phyloP scores from a whole-genome alignment of 2,888 invertebrate genomes.

The Rhimphoctona megacephalus region DNA sequence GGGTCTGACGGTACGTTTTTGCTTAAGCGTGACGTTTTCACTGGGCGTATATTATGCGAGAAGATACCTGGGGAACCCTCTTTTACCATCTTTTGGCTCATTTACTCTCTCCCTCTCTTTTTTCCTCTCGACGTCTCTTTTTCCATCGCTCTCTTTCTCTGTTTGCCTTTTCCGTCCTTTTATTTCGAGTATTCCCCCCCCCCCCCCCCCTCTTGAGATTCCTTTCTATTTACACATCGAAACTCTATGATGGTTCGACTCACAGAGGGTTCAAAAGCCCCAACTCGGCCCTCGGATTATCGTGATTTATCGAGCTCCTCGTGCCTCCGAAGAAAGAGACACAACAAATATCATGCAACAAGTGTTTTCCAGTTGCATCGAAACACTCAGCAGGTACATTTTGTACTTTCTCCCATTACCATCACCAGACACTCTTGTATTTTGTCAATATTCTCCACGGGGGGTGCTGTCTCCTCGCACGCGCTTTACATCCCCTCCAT shows the following conservation, averaged over 20 bases:
- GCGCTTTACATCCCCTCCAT: conserved; percentile 58
- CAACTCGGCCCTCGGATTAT: conserved; percentile 60
- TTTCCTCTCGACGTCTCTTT: conserved; percentile 48
- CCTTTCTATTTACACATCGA: background rate
- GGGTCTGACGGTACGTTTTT: conserved; percentile 1
- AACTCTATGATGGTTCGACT: conserved; percentile 23
- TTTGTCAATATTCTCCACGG: conserved; percentile 62
- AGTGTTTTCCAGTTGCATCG: conserved; percentile 65
- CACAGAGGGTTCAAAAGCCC: conserved; percentile 50
- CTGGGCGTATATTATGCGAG: conserved; percentile 35
- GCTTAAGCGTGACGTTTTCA: conserved; percentile 43
- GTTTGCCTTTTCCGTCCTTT: too few relatives aligned
- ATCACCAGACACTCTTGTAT: conserved; percentile 47
- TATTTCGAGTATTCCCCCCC: conserved; percentile 16
- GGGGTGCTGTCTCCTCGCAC: conserved; percentile 55
- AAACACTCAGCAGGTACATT: conserved; percentile 68
- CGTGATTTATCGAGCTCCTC: conserved; percentile 68
- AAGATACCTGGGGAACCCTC: conserved; percentile 39
- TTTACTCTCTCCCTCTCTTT: conserved; percentile 31
- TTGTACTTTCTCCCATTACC: conserved; percentile 40
- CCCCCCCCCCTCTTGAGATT: background rate
- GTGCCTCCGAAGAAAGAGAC: conserved; percentile 5
- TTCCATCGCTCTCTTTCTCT: conserved; percentile 10
- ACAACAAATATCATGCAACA: conserved; percentile 64
- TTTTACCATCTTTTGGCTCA: conserved; percentile 49